phyloP scores from a whole-genome alignment of 2,113 vertebrate genomes.

The Epinephelus cyanopodus region DNA sequence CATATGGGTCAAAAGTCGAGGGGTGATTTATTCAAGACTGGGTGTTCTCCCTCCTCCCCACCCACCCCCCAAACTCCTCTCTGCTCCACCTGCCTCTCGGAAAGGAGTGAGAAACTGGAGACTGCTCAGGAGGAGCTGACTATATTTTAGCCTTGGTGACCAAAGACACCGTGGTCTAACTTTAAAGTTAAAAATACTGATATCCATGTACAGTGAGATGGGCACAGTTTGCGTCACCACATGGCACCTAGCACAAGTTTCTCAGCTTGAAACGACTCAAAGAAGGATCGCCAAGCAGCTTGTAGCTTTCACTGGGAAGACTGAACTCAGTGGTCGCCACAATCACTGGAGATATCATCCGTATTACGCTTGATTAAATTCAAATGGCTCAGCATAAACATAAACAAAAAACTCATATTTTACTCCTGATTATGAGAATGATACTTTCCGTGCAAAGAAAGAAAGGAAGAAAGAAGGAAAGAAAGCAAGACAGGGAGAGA shows the following conservation, averaged over 20 bases:
- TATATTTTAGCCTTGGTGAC: conserved; percentile 81
- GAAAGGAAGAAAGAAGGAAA: not conserved
- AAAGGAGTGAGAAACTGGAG: conserved; percentile 84
- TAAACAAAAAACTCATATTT: not conserved
- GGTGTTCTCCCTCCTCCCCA: conserved; percentile 42
- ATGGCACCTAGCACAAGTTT: conserved; percentile 34
- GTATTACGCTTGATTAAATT: not conserved
- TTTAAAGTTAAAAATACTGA: conserved; percentile 85
- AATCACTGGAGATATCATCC: not conserved
- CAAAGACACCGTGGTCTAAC: conserved; percentile 78
- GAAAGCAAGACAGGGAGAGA: conserved; percentile 29
- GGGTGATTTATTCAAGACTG: conserved; percentile 76
- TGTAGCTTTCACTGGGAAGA: not conserved
- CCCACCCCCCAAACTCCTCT: conserved; percentile 35
- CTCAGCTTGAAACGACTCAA: conserved; percentile 2
- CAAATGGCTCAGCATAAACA: not conserved
- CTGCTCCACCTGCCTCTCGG: conserved; percentile 79
- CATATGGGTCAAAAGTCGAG: conserved; percentile 76
- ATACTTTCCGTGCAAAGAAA: conserved; percentile 10
- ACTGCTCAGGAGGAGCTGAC: conserved; percentile 69
- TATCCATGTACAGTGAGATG: conserved; percentile 79
- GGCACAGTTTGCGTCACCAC: conserved; percentile 52
- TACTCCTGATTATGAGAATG: not conserved
- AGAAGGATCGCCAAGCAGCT: conserved; percentile 3
- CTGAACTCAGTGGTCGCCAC: not conserved